A percentile compares a stretch with the other conserved stretches of the same genome.
These are phyloP conservation scores for Sebastes miniatus DNA, from an alignment of 2,797 vertebrate genomes.

Conservation along the genomic window DNA sequence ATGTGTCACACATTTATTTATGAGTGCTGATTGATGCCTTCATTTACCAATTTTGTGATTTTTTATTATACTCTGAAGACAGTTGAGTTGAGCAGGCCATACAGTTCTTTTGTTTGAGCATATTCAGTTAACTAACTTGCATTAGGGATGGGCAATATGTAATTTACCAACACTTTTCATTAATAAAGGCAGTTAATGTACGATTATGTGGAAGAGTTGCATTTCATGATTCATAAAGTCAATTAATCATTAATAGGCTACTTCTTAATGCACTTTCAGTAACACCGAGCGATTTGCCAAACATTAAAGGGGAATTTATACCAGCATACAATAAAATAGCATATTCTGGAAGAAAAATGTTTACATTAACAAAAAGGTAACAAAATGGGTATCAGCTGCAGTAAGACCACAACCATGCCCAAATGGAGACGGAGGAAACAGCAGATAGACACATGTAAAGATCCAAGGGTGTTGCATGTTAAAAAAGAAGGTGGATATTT, in stretches of 20 bases:
- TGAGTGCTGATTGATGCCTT: too few species aligned
- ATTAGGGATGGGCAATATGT: not conserved
- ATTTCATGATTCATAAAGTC: not conserved
- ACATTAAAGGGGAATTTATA: not conserved
- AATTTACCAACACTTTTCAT: not conserved
- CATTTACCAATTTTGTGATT: too few species aligned
- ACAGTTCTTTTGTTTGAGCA: too few species aligned
- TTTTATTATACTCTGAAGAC: too few species aligned
- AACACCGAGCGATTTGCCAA: not conserved
- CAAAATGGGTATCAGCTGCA: not conserved
- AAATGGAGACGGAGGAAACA: not conserved
- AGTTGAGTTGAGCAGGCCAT: too few species aligned
- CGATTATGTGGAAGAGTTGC: not conserved
- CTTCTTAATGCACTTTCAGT: not conserved
- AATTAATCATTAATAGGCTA: not conserved
- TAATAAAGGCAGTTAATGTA: not conserved
- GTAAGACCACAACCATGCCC: not conserved
- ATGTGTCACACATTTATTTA: too few species aligned
- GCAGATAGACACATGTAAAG: not conserved
- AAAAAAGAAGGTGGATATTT: not conserved
- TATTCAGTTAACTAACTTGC: not conserved
- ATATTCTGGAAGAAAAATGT: not conserved
- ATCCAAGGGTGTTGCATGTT: not conserved
- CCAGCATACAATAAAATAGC: not conserved
- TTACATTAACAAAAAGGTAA: not conserved